Evolutionary conservation across 1,140 invertebrate species (phyloP).

Genomic region (Cotesia chilonis): DNA sequence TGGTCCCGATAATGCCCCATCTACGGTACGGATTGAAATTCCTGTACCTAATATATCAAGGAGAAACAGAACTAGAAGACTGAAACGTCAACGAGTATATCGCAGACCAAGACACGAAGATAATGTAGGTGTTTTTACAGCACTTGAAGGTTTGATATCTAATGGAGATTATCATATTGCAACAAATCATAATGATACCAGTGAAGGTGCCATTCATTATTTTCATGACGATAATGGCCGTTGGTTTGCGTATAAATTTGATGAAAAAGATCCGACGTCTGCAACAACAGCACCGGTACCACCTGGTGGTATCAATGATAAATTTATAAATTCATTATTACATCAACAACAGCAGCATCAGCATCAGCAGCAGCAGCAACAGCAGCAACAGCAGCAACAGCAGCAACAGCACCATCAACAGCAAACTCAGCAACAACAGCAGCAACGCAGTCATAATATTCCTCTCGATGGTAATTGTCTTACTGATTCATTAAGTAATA

Average conservation of each 20-base stretch:
- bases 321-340: conserved; percentile 54
- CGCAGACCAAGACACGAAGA: conserved; percentile 49
- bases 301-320: conserved; percentile 59
- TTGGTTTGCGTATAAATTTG: conserved; percentile 86
- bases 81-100: conserved; percentile 34
- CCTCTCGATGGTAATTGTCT: conserved; percentile 53
- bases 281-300: conserved; percentile 63
- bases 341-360: conserved; percentile 60
- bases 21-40: conserved; percentile 3
- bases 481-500: conserved; percentile 65
- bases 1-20: not conserved
- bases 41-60: conserved; percentile 15
- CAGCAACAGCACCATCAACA: conserved; percentile 20
- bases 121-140: conserved; percentile 48
- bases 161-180: conserved; percentile 74
- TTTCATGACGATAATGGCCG: conserved; percentile 78
- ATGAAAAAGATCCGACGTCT: conserved; percentile 75
- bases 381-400: conserved; percentile 27
- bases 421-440: conserved; percentile 53
- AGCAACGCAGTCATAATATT: conserved; percentile 52
- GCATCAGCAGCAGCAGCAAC: too few species aligned
- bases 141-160: conserved; percentile 61
- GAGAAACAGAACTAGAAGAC: conserved; percentile 30
- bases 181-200: conserved; percentile 85
- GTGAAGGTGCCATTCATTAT: conserved; percentile 87